These are phyloP conservation scores for Daktulosphaira vitifoliae DNA, from an alignment of 1,140 invertebrate genomes.

Conservation along the genomic window DNA sequence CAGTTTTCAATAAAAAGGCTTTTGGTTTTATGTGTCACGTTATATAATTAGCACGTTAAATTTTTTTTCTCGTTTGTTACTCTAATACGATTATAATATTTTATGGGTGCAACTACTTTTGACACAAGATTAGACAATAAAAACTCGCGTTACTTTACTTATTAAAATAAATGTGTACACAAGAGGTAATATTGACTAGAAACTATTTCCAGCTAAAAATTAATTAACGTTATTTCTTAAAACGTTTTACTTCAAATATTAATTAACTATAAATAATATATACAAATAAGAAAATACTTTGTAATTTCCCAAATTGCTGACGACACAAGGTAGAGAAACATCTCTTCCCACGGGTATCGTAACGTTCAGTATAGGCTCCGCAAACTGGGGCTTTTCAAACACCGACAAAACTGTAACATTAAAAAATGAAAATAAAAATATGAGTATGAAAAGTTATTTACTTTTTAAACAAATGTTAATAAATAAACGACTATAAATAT, in stretches of 20 bases:
- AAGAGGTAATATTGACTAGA: no score
- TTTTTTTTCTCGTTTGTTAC: no score
- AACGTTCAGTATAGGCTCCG: slow-evolving; percentile 77
- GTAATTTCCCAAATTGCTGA: slow-evolving; percentile 75
- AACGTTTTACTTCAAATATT: no score
- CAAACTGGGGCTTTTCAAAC: slow-evolving; percentile 64
- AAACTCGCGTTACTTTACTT: slow-evolving; percentile 13
- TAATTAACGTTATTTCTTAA: no score
- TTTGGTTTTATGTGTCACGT: no score
- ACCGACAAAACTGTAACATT: slow-evolving; percentile 65
- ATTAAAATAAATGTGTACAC: no score
- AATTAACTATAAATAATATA: not conserved
- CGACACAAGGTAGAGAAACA: slow-evolving; percentile 75
- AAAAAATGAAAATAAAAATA: slow-evolving; percentile 35
- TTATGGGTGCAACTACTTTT: not conserved
- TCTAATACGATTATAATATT: no score
- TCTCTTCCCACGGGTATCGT: slow-evolving; percentile 79
- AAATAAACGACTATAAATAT: slow-evolving; percentile 16
- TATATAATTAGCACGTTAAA: no score
- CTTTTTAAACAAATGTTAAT: slow-evolving; percentile 19
- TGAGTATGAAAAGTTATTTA: not conserved
- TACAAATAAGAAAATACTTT: slow-evolving; percentile 53
- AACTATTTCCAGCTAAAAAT: no score
- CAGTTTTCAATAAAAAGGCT: no score
- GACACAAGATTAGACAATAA: slow-evolving; percentile 10